Conservation (phyloP, 2,888 invertebrate genomes). For the Drosophila subsilvestris region DNA sequence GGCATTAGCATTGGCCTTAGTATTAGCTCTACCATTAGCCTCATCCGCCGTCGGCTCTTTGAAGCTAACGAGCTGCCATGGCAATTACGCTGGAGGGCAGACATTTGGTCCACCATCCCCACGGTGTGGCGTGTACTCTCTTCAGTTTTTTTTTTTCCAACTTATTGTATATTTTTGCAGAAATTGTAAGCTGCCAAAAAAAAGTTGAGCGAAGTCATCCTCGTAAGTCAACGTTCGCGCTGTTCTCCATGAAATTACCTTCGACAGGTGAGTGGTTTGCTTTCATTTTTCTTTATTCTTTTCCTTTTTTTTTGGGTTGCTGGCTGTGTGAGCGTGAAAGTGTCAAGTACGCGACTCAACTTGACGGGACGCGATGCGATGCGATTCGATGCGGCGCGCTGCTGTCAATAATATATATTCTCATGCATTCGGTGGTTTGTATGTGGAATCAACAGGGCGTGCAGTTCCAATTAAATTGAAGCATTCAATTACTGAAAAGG, state of each 20-base stretch:
- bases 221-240: slow-evolving; percentile 60
- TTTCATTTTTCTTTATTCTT: neutral
- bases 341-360: slow-evolving; percentile 58
- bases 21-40: slow-evolving; percentile 45
- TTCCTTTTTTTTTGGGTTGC: slow-evolving; percentile 5
- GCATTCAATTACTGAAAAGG: slow-evolving; percentile 64
- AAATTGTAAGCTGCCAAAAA: slow-evolving; percentile 44
- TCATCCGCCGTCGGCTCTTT: slow-evolving; percentile 43
- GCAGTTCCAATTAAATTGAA: slow-evolving; percentile 77
- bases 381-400: slow-evolving; percentile 40
- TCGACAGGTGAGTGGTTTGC: slow-evolving; percentile 11
- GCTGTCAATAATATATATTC: slow-evolving; percentile 71
- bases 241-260: slow-evolving; percentile 19
- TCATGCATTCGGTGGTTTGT: slow-evolving; percentile 58
- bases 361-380: slow-evolving; percentile 17
- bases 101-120: slow-evolving; percentile 7
- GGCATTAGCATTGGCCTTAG: slow-evolving; percentile 54
- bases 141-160: slow-evolving; percentile 23
- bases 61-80: slow-evolving; percentile 73
- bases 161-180: slow-evolving; percentile 41
- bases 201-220: slow-evolving; percentile 55
- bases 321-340: slow-evolving; percentile 26
- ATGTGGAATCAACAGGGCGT: slow-evolving; percentile 69
- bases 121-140: slow-evolving; percentile 22
- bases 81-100: slow-evolving; percentile 61